These are phyloP conservation scores for Galleria mellonella DNA, from an alignment of 1,140 invertebrate species.

Conservation along the genomic window DNA sequence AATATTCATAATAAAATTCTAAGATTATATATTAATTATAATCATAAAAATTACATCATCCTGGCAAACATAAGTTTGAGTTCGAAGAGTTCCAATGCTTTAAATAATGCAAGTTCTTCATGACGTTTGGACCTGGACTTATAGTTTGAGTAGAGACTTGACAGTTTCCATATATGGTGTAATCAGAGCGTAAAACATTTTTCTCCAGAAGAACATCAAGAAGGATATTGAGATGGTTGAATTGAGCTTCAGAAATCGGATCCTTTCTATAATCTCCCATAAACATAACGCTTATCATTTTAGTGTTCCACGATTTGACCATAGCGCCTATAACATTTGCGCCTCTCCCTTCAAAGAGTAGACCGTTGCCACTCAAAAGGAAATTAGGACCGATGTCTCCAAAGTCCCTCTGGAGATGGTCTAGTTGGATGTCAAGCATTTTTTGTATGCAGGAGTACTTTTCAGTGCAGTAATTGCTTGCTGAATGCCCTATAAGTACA, in stretches of 20 bases:
- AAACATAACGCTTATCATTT: conserved; percentile 51
- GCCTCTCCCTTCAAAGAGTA: conserved; percentile 57
- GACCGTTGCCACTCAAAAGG: conserved; percentile 42
- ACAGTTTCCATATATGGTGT: conserved; percentile 38
- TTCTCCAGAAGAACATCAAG: conserved; percentile 29
- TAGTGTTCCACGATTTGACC: conserved; percentile 33
- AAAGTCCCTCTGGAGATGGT: conserved; percentile 30
- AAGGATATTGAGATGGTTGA: conserved; percentile 37
- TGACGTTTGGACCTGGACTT: conserved; percentile 36
- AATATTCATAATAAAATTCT: neutral
- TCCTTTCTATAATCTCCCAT: conserved; percentile 42
- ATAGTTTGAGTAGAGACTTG: conserved; percentile 30
- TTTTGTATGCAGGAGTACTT: conserved; percentile 36
- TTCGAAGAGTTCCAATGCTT: conserved; percentile 37
- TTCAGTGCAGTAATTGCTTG: conserved; percentile 27
- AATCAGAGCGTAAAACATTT: conserved; percentile 29
- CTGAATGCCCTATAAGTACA: conserved; percentile 53
- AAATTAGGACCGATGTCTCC: conserved; percentile 55
- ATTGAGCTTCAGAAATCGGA: conserved; percentile 23
- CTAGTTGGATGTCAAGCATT: conserved; percentile 38
- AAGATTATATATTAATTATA: neutral
- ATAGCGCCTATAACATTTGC: conserved; percentile 44
- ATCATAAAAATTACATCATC: conserved; percentile 1
- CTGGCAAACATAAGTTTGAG: conserved; percentile 16
- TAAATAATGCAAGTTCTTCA: conserved; percentile 27